These are phyloP conservation scores for Scalopus aquaticus DNA, from an alignment of 2,113 vertebrate species.

Conservation along the genomic window DNA sequence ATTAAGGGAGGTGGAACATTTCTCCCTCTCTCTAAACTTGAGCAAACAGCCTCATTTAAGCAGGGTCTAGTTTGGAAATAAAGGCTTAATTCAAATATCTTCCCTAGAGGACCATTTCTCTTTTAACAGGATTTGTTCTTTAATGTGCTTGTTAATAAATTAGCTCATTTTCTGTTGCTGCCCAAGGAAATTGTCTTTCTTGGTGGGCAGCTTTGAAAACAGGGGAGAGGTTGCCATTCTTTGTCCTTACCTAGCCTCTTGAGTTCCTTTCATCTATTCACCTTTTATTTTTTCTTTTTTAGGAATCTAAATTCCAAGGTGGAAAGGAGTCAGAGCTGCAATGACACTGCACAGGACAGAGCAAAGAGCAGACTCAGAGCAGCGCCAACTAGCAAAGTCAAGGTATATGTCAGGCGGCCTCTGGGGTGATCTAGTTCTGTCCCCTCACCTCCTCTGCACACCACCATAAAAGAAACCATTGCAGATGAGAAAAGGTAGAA, in stretches of 20 bases:
- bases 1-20: neutral
- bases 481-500: neutral
- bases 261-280: neutral
- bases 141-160: constrained; percentile 38
- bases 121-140: constrained; percentile 46
- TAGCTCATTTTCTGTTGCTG: constrained; percentile 49
- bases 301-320: constrained; percentile 86
- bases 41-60: neutral
- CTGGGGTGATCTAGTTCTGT: accelerated
- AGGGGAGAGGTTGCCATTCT: neutral
- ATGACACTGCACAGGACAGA: constrained; percentile 88
- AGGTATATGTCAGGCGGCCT: constrained; percentile 75
- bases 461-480: neutral
- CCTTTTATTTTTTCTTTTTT: constrained; percentile 57
- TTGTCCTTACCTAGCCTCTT: neutral
- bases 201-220: constrained; percentile 46
- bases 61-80: constrained; percentile 7
- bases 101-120: neutral
- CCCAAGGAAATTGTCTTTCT: constrained; percentile 40
- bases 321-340: constrained; percentile 95
- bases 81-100: neutral
- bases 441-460: neutral
- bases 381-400: constrained; percentile 80
- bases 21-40: neutral
- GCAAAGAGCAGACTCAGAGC: constrained; percentile 86